Evolutionary conservation across 2,113 vertebrate genomes (phyloP), one percentile per base, ranked within the genome.

Genomic region (Thermophis baileyi): DNA sequence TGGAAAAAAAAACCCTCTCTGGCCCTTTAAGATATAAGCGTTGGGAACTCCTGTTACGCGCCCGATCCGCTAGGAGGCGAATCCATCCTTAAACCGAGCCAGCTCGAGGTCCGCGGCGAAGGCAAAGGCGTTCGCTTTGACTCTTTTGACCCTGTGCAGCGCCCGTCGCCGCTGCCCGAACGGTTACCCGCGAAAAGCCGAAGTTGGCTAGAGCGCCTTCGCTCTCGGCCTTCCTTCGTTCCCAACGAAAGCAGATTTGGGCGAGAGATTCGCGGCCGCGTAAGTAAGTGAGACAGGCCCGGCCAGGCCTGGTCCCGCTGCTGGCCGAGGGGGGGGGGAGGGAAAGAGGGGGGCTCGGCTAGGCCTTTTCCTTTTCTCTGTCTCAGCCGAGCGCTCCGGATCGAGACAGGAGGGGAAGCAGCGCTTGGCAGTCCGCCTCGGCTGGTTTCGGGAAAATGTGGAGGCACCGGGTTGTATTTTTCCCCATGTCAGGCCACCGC

Each of bases 171-270:
- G 22, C 1, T 20, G 35, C 30, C 57, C 14, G 91, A 89, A 92
- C 60, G 60, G 44, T 27, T 35, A 74, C 92, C 92, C 92, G 92
- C 88, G 92, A 92, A 92, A 92, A 85, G 92, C 88, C 88, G 55
- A 92, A 89, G 40, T 89, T 47, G 51, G 18, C 2, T 9, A 0
- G 27, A 46, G 2, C 40, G 40, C 25, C 7, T 10, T 12, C 55
- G 18, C 16, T 5, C 7, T 20, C 4, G 49, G 11, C 89, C 30
- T 16, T 3, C 12, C 25, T 27, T 14, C 44, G 6, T 1, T 30
- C 12, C 27, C 8, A 35, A 35, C 3, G 16, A 6, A 88, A 22
- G 54, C 9, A 24, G 35, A 18, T 22, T 81, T 81, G 74, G 7
- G 18, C 7, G 69, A 40, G 35, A 22, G n/a, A 20, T 18, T 27